Percentiles rank a stretch among this genome's conserved stretches.
Conservation (phyloP, 2,797 vertebrate species). For the Ctenosaura bakeri region DNA sequence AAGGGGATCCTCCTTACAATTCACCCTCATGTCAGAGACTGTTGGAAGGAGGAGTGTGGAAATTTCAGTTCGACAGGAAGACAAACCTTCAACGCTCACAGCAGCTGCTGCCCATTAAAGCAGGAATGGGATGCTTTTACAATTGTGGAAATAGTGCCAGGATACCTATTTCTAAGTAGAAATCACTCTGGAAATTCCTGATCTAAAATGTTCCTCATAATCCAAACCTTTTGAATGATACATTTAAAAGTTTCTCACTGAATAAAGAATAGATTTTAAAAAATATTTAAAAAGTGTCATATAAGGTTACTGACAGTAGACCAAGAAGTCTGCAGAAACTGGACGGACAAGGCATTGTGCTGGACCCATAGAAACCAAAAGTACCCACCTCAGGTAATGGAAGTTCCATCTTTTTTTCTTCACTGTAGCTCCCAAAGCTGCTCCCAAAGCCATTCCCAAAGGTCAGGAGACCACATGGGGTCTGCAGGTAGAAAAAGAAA, state of each 20-base stretch:
- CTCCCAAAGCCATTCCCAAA: neutral
- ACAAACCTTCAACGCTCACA: no score
- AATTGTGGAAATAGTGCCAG: no score
- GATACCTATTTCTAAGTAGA: neutral
- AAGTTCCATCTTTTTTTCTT: neutral
- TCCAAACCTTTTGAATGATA: neutral
- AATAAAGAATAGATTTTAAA: slow-evolving; percentile 21
- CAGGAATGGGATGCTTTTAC: no score
- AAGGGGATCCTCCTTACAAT: no score
- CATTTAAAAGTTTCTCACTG: slow-evolving; percentile 6
- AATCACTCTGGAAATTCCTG: neutral
- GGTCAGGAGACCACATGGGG: neutral
- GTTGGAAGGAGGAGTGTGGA: no score
- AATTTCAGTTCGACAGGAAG: no score
- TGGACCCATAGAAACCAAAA: neutral
- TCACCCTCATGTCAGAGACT: no score
- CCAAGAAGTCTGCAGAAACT: neutral
- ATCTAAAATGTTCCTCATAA: neutral
- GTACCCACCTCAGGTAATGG: neutral
- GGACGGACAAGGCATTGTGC: neutral
- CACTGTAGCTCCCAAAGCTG: neutral
- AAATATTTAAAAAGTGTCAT: neutral
- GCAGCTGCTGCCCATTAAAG: no score
- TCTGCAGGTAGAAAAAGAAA: neutral
- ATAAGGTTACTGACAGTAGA: neutral